Percentiles rank a stretch among this genome's conserved stretches.
phyloP scores from a whole-genome alignment of 2,113 vertebrate genomes.

The Acrocephalus kingi region DNA sequence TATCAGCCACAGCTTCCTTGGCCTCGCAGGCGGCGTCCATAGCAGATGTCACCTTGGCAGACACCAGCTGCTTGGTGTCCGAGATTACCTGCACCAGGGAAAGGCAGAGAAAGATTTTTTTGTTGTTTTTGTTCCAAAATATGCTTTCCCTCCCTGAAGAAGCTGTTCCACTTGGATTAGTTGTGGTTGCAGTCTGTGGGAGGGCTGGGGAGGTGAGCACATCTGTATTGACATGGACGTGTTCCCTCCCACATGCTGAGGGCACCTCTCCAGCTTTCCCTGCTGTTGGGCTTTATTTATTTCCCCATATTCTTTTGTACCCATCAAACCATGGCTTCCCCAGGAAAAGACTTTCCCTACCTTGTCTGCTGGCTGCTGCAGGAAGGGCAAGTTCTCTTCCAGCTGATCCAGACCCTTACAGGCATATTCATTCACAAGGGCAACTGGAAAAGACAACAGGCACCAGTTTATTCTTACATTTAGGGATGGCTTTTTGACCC shows the following conservation, averaged over 20 bases:
- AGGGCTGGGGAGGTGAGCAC: neutral
- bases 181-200: neutral
- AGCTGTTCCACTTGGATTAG: neutral
- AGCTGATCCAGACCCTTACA: conserved; percentile 87
- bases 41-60: conserved; percentile 78
- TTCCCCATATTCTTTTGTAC: neutral
- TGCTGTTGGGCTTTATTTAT: neutral
- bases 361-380: conserved; percentile 90
- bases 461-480: neutral
- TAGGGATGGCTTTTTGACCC: neutral
- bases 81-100: conserved; percentile 79
- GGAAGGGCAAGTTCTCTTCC: conserved; percentile 86
- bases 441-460: conserved; percentile 73
- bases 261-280: neutral
- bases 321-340: neutral
- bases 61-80: conserved; percentile 81
- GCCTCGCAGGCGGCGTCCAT: conserved; percentile 49
- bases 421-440: conserved; percentile 85
- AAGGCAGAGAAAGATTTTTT: neutral
- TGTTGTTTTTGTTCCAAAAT: neutral
- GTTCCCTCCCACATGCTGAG: neutral
- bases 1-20: conserved; percentile 28
- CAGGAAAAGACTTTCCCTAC: conserved; percentile 61
- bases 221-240: fast-evolving
- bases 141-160: neutral